phyloP scores from a whole-genome alignment of 2,797 vertebrate species.

The Telmatherina bonti region DNA sequence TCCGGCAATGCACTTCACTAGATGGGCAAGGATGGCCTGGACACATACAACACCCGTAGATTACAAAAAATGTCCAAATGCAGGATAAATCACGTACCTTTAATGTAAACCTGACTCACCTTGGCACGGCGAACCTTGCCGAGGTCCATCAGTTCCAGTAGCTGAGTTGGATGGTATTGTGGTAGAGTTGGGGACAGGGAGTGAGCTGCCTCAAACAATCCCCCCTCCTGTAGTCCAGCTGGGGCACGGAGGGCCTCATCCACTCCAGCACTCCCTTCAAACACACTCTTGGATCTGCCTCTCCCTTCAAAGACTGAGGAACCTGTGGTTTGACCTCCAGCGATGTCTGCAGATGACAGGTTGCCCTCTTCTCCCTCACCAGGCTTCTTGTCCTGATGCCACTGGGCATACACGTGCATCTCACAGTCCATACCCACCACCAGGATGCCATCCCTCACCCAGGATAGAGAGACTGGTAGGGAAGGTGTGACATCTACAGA shows the following conservation, averaged over 20 bases:
- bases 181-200: slow-evolving; percentile 96
- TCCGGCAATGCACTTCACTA: slow-evolving; percentile 98
- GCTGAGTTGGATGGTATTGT: slow-evolving; percentile 97
- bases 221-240: slow-evolving; percentile 93
- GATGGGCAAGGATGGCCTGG: slow-evolving; percentile 94
- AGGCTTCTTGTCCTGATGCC: slow-evolving; percentile 92
- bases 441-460: slow-evolving; percentile 97
- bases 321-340: slow-evolving; percentile 63
- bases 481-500: slow-evolving; percentile 97
- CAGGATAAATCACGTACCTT: not conserved
- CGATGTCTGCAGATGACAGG: slow-evolving; percentile 80
- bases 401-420: slow-evolving; percentile 99
- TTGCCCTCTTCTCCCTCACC: slow-evolving; percentile 83
- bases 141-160: slow-evolving; percentile 97
- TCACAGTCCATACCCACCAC: slow-evolving; percentile 99
- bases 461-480: slow-evolving; percentile 95
- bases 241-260: slow-evolving; percentile 93
- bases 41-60: not conserved
- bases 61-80: not conserved
- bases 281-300: slow-evolving; percentile 87
- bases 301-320: slow-evolving; percentile 79
- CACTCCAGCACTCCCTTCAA: slow-evolving; percentile 86
- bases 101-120: slow-evolving; percentile 54
- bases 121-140: slow-evolving; percentile 96
- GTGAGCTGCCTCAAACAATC: slow-evolving; percentile 97